Evolutionary conservation across 2,888 invertebrate species (phyloP), one percentile per base, ranked within the genome.

Genomic region (Neoascia interrupta): DNA sequence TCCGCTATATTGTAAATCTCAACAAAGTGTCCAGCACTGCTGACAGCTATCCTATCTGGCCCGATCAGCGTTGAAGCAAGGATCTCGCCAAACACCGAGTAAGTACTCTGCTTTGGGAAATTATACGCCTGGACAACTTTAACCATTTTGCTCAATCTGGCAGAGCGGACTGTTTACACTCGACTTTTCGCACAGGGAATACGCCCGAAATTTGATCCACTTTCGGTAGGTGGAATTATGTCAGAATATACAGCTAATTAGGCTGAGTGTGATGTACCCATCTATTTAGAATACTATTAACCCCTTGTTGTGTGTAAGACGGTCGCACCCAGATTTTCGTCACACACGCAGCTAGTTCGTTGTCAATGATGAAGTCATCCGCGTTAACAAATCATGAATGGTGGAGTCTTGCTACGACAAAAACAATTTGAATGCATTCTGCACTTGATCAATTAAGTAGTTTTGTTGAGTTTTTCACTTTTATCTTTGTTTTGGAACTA

Each of bases 111-210:
- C 81, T 85, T 86, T 39, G 87, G 85, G 81, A 88, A 88, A 72
- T 88, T 88, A 41, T 88, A 88, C 8, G 88, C 87, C 82, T 88
- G 87, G 28, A 88, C 82, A 37, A 88, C 87, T 83, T 88, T 88
- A 36, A 88, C 88, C 88, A 88, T 88, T 73, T 82, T 84, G 79
- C 8, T 21, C 10, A 31, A 31, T 36, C 28, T 36, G 31, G 6
- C 5, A 8, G 11, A n/a, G 11, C 13, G 5, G 5, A 18, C 26
- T 45, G 16, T 45, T 23, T n/a, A 11, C 26, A 39, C 26, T 26
- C 26, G 4, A 18, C 13, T 45, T 18, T 19, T 36, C 45, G 8
- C 26, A n/a, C n/a, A n/a, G 11, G 15, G 37, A 31, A 49, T 26
- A 49, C 54, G 49, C 73, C 45, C 60, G 66, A 45, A 61, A 73